Evolutionary conservation across 2,113 vertebrate species (phyloP), one percentile per base, ranked within the genome.

Genomic region (Chamaetylas fuelleborni): DNA sequence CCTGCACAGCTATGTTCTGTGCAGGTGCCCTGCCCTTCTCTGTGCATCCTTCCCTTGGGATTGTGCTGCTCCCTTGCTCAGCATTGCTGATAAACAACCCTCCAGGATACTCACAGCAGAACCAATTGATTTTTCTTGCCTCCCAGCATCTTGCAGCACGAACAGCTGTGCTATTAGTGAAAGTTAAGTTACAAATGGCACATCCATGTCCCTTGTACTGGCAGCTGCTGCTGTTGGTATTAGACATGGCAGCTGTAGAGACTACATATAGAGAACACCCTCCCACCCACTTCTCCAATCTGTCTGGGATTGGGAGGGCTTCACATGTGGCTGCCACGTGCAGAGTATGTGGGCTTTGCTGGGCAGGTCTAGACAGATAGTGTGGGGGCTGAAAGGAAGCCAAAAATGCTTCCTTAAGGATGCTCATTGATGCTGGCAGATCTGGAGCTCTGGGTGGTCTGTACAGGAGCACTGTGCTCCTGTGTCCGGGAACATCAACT

Each of bases 71-170:
- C 7, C 18, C 17, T 79, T 0, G 0, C 42, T 70, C 74, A 73
- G 19, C 33, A 9, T 6, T 86, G 76, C 72, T 90, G 56, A 85
- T n/a, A 83, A 54, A 92, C 48, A 45, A 82, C 54, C 43, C 40
- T 76, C 11, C n/a, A n/a, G 54, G 53, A 83, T 70, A 54, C 33
- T 86, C 26, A 48, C 73, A 56, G 81, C 74, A 77, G 67, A 88
- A 90, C 92, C 7, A 51, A 73, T 70, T 62, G 82, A 90, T 96
- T 96, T 94, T 86, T 93, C 60, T 80, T 80, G 20, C 34, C 28
- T 40, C 22, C 9, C 25, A 53, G 79, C 36, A 65, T 43, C 38
- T 47, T 73, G 66, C 34, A 80, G 87, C 42, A 77, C 47, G 50
- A 94, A 65, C 81, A 95, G 54, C 29, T 76, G 72, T 0, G 0